phyloP scores from a whole-genome alignment of 2,797 vertebrate species.

The Thunnus albacares region DNA sequence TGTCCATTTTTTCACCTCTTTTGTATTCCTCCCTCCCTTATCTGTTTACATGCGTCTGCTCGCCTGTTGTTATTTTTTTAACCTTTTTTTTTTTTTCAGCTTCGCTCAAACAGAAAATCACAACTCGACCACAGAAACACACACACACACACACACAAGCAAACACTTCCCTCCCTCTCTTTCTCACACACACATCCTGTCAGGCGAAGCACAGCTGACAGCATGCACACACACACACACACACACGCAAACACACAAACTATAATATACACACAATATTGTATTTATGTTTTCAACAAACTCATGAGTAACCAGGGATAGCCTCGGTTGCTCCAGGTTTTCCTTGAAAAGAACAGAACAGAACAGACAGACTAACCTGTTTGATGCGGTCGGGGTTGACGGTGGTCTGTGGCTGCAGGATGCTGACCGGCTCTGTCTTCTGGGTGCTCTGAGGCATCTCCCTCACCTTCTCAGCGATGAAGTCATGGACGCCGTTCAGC shows the following conservation, averaged over 20 bases:
- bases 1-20: neutral
- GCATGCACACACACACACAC: conserved; percentile 2
- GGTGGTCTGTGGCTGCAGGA: conserved; percentile 94
- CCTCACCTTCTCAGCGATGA: conserved; percentile 95
- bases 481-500: conserved; percentile 93
- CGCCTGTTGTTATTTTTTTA: neutral
- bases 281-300: neutral
- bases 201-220: neutral
- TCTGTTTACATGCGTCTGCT: conserved; percentile 21
- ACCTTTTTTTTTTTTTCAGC: neutral
- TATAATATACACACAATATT: neutral
- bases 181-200: conserved; percentile 7
- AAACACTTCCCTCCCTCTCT: conserved; percentile 15
- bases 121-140: conserved; percentile 25
- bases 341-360: neutral
- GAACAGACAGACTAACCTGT: conserved; percentile 85
- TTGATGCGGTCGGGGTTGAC: conserved; percentile 96
- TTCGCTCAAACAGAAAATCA: conserved; percentile 48
- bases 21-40: too few relatives aligned
- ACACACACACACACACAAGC: conserved; percentile 3
- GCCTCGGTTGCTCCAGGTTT: neutral
- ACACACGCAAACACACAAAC: conserved; percentile 5
- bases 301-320: neutral
- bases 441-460: conserved; percentile 95
- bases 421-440: conserved; percentile 94